Evolutionary conservation across 2,888 invertebrate genomes (phyloP).

Genomic region (Dichetophora obliterata): DNA sequence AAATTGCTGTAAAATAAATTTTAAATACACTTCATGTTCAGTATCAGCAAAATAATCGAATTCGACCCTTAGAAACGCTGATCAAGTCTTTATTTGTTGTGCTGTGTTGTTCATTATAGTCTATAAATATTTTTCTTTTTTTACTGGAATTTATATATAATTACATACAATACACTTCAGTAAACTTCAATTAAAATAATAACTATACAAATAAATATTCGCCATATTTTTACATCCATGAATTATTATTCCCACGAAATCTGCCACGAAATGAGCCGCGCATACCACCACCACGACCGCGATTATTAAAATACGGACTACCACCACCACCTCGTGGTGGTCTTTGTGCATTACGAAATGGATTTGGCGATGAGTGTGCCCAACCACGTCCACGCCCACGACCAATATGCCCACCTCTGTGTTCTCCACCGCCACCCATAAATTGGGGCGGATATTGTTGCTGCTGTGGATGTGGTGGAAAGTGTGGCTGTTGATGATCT

Average conservation of each 20-base stretch:
- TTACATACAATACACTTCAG: slow-evolving; percentile 3
- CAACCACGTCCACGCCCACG: slow-evolving; percentile 59
- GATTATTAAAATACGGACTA: slow-evolving; percentile 55
- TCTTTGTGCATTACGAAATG: slow-evolving; percentile 59
- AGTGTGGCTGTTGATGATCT: neutral
- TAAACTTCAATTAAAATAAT: slow-evolving; percentile 3
- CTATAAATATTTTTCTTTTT: neutral
- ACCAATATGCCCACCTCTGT: slow-evolving; percentile 49
- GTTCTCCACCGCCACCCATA: slow-evolving; percentile 40
- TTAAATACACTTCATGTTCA: too few species aligned
- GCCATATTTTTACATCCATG: slow-evolving; percentile 60
- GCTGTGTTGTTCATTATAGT: slow-evolving; percentile 6
- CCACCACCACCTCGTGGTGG: slow-evolving; percentile 51
- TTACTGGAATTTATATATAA: slow-evolving; percentile 9
- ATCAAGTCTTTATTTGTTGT: too few species aligned
- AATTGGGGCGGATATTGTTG: slow-evolving; percentile 30
- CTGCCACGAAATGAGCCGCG: slow-evolving; percentile 59
- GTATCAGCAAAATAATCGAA: too few species aligned
- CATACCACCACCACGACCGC: slow-evolving; percentile 53
- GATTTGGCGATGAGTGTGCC: slow-evolving; percentile 52
- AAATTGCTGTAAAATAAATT: too few species aligned
- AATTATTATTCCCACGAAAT: slow-evolving; percentile 66
- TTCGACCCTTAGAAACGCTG: too few species aligned
- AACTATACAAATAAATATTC: slow-evolving; percentile 17
- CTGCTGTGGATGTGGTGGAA: slow-evolving; percentile 19